Evolutionary conservation across 2,113 vertebrate genomes (phyloP).

Genomic region (Brachirus orientalis): DNA sequence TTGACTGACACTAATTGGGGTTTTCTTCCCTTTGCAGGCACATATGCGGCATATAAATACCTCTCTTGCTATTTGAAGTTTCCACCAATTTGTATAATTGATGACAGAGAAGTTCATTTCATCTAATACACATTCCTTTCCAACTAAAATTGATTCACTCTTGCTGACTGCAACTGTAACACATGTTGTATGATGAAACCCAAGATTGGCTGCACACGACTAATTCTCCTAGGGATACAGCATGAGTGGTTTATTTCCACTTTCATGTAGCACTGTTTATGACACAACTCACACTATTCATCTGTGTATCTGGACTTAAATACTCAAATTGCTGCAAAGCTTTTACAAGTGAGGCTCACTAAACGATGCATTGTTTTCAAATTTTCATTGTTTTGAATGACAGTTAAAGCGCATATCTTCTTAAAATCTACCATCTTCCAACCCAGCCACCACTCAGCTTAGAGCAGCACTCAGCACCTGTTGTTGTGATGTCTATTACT

Average conservation of each 20-base stretch:
- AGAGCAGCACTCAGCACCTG: constrained; percentile 46
- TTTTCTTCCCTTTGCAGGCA: constrained; percentile 5
- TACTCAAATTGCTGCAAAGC: background rate
- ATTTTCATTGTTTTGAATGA: background rate
- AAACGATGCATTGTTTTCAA: background rate
- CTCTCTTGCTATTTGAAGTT: constrained; percentile 35
- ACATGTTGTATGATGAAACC: constrained; percentile 2
- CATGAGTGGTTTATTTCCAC: background rate
- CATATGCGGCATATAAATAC: constrained; percentile 9
- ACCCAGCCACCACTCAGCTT: background rate
- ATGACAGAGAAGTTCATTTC: background rate
- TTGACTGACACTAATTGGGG: background rate
- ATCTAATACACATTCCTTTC: background rate
- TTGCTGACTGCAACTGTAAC: no score
- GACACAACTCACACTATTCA: no score
- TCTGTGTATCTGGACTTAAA: background rate
- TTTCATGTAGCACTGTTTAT: background rate
- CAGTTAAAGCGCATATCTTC: background rate
- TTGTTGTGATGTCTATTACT: constrained; percentile 15
- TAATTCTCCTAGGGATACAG: background rate
- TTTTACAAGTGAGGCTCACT: no score
- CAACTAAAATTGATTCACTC: background rate
- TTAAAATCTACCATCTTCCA: background rate
- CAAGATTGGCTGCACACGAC: background rate
- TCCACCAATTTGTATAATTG: constrained; percentile 15